These are phyloP conservation scores for Bolborhynchus lineola DNA, from an alignment of 2,113 vertebrate genomes.

Conservation along the genomic window DNA sequence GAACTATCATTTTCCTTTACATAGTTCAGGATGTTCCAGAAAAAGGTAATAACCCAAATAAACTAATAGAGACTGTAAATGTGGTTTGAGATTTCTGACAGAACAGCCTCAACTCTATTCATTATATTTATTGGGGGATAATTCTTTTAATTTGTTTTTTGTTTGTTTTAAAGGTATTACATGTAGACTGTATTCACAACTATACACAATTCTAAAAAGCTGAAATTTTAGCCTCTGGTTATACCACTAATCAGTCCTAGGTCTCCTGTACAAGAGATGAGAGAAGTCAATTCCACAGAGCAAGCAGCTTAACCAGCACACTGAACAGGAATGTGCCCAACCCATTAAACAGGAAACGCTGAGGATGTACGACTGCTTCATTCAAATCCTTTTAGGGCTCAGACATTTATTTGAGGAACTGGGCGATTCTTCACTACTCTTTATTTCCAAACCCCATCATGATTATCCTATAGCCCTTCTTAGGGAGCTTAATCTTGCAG, in stretches of 20 bases:
- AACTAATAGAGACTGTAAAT: neutral
- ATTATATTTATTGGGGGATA: neutral
- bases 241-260: neutral
- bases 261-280: neutral
- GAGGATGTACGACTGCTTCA: neutral
- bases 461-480: fast-evolving
- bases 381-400: neutral
- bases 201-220: neutral
- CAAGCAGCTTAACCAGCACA: neutral
- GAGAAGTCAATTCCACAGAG: neutral
- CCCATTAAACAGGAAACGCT: neutral
- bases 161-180: neutral
- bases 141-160: neutral
- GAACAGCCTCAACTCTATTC: neutral
- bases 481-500: neutral
- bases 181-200: neutral
- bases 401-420: neutral
- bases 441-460: neutral
- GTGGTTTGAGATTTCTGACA: neutral
- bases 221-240: neutral
- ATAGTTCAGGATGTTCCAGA: neutral
- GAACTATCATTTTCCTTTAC: neutral
- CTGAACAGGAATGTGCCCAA: neutral
- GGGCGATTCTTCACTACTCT: neutral
- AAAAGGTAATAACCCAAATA: neutral